Evolutionary conservation across 2,113 vertebrate species (phyloP), one percentile per base, ranked within the genome.

Genomic region (Penelope pileata): DNA sequence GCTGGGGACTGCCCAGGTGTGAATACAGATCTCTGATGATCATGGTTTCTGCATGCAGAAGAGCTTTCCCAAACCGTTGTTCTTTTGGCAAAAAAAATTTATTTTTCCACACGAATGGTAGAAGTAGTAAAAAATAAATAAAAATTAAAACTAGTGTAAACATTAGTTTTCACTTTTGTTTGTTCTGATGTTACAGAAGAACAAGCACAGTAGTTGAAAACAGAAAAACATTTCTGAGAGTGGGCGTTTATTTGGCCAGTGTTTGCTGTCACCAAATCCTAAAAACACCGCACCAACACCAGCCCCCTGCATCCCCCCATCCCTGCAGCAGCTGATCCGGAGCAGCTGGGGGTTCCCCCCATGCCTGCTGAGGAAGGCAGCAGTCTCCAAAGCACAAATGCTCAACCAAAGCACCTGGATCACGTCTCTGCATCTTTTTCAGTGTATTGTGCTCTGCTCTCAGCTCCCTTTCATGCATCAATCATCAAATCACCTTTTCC

Each of bases 1-100:
- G 4, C 15, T 38, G 8, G 2, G 5, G 5, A 14, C 18, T 17
- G 17, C 8, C 1, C 1, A 36, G 62, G 8, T 10, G 12, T 12
- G 48, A 42, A 1, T 9, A 1, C 0, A 43, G 58, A 17, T 22
- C 58, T 73, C 30, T 12, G 16, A 16, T 32, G 34, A 12, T 11
- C 15, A 2, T 1, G 12, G 40, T 66, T 13, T 34, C 10, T 18
- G 47, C 26, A 27, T 10, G 10, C 6, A 32, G 21, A 59, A 26
- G 30, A 73, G 38, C 34, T 91, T 85, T 83, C 70, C 69, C 53
- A 79, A 76, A 47, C 6, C 40, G 15, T 0, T 32, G 21, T 27
- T 74, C 6, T 59, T 89, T 79, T 5, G 13, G 32, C 40, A 45
- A 63, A 68, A 68, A 12, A 32, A 2, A 36, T 79, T 42, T 59